phyloP scores from a whole-genome alignment of 2,797 vertebrate genomes.

The Cirrhinus mrigala region DNA sequence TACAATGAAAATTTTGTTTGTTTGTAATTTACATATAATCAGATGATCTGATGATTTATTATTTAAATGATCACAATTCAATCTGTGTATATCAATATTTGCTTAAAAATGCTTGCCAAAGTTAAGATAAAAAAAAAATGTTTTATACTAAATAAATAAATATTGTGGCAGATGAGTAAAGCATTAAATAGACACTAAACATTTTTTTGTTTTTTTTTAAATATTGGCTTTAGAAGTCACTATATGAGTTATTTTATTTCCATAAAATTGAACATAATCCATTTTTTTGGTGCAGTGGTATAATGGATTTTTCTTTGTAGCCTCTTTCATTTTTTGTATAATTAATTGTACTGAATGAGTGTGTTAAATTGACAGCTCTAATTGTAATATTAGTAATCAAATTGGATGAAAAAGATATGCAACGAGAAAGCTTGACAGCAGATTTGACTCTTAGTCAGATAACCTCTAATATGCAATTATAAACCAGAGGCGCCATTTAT shows the following conservation, averaged over 20 bases:
- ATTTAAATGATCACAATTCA: not conserved
- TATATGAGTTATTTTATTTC: not conserved
- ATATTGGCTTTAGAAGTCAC: not conserved
- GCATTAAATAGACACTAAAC: not conserved
- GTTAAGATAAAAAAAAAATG: too few relatives aligned
- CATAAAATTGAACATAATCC: not conserved
- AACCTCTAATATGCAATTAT: constrained; percentile 34
- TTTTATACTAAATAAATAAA: too few relatives aligned
- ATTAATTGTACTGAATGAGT: not conserved
- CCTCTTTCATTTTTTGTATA: not conserved
- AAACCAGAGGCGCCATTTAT: constrained; percentile 26
- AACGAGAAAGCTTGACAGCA: not conserved
- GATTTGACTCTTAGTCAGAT: not conserved
- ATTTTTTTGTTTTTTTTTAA: not conserved
- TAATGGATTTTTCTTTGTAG: not conserved
- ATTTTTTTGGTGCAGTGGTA: not conserved
- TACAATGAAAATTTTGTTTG: not conserved
- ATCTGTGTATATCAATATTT: not conserved
- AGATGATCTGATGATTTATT: not conserved
- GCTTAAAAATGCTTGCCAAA: too few relatives aligned
- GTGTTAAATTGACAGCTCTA: not conserved
- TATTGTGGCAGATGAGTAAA: not conserved
- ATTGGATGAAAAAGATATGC: not conserved
- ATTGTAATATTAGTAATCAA: constrained; percentile 11
- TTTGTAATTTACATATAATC: not conserved